Conservation (phyloP, 2,113 vertebrate species). For the Cynocephalus volans region DNA sequence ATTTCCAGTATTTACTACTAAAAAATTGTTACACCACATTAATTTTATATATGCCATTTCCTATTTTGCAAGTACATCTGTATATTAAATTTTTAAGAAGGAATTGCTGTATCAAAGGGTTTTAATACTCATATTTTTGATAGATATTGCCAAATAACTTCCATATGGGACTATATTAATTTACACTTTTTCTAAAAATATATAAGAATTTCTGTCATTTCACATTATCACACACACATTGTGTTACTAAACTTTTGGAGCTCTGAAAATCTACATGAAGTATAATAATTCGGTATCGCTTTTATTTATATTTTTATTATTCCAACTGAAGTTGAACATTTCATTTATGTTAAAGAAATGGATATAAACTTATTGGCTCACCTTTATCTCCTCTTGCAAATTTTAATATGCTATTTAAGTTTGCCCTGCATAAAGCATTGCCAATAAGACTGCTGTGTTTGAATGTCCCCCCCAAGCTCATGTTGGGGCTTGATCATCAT, state of each 20-base stretch:
- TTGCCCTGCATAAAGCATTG: background rate
- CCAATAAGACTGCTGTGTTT: background rate
- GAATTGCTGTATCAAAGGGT: background rate
- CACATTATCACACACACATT: background rate
- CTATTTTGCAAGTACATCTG: background rate
- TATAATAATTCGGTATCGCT: background rate
- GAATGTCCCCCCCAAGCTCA: too few species aligned
- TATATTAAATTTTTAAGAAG: background rate
- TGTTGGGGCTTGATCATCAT: too few species aligned
- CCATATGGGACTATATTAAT: background rate
- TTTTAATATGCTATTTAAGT: background rate
- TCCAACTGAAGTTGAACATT: background rate
- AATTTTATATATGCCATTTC: background rate
- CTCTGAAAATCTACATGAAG: background rate
- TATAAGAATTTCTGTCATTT: background rate
- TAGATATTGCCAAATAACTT: background rate
- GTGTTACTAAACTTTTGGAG: background rate
- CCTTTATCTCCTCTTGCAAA: background rate
- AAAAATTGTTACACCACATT: background rate
- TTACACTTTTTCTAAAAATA: background rate
- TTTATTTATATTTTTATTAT: constrained; percentile 34
- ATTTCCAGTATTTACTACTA: background rate
- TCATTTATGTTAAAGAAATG: background rate
- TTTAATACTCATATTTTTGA: background rate
- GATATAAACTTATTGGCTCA: background rate